Base-by-base conservation (phyloP, 2,113 vertebrate species). In the Cromileptes altivelis region DNA sequence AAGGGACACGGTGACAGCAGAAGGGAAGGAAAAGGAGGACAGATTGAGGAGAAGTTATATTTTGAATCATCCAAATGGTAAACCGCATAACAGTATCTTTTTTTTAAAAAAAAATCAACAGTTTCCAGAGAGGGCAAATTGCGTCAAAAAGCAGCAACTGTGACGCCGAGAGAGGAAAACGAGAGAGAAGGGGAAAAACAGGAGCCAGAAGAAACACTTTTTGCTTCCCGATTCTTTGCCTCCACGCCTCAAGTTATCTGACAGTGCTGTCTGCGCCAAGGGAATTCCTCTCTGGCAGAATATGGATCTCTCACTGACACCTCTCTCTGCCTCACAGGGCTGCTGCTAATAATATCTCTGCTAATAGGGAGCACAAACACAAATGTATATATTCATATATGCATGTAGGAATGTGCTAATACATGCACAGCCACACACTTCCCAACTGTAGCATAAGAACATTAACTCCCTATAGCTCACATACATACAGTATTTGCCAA, bases 191-290 rank as follows among this genome's bases (percentile, higher is more conserved):
- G 23, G 5, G 25, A 27, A 13, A 64, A 56, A 21, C 52, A 65
- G 53, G 71, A 87, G 76, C 30, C 13, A 78, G 71, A 74, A 84
- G 78, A 81, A 76, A 88, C 47, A 74, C 71, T 79, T 83, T 80
- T 62, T 68, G 40, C 84, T 80, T 69, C 71, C 82, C 42, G 78
- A 82, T 86, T 90, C 83, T 86, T 90, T 82, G 81, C 79, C 87
- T 86, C 85, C 63, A 18, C 37, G 87, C 89, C 88, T 90, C 68
- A 71, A 90, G 93, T 91, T 88, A 91, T 90, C 94, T 75, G 90
- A 94, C 93, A 94, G 92, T 9, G 78, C 30, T 79, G 74, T 70
- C 79, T 70, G 76, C 58, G 60, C 80, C 84, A 4, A 73, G 91
- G 94, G 92, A 93, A 91, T 91, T 89, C 86, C 87, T 81, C 85